Conservation (phyloP, 2,888 invertebrate species). For the Hirtodrosophila cameraria region DNA sequence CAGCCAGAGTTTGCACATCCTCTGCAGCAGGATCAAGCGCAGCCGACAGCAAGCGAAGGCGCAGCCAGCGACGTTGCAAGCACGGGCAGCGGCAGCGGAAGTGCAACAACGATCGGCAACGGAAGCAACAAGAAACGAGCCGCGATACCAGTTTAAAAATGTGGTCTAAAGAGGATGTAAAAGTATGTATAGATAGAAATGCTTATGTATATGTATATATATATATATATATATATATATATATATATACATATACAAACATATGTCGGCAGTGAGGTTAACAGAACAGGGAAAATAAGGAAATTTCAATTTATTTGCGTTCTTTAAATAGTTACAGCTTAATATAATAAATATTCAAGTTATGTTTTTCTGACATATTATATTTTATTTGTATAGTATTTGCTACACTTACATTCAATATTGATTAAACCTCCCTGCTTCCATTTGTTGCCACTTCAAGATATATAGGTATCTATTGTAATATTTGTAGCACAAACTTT, state of each 20-base stretch:
- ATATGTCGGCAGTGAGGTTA: no score
- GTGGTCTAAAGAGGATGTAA: neutral
- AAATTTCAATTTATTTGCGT: no score
- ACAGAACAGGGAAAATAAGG: no score
- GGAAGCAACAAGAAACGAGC: constrained; percentile 73
- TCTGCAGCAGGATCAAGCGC: constrained; percentile 15
- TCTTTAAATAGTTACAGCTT: no score
- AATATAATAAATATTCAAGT: no score
- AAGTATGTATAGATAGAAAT: constrained; percentile 11
- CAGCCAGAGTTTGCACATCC: neutral
- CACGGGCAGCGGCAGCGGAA: constrained; percentile 29
- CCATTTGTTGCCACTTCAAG: neutral
- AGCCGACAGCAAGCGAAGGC: constrained; percentile 24
- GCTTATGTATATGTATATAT: no score
- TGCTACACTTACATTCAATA: neutral
- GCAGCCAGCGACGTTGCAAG: neutral
- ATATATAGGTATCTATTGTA: constrained; percentile 15
- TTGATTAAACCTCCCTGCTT: neutral
- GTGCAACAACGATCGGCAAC: constrained; percentile 40
- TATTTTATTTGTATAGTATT: no score
- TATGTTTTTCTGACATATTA: no score
- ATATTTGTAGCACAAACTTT: neutral
- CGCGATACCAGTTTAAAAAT: constrained; percentile 80
- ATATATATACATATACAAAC: no score
- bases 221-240: neutral